Conservation (phyloP, 2,888 invertebrate species). For the Oscheius sp. region DNA sequence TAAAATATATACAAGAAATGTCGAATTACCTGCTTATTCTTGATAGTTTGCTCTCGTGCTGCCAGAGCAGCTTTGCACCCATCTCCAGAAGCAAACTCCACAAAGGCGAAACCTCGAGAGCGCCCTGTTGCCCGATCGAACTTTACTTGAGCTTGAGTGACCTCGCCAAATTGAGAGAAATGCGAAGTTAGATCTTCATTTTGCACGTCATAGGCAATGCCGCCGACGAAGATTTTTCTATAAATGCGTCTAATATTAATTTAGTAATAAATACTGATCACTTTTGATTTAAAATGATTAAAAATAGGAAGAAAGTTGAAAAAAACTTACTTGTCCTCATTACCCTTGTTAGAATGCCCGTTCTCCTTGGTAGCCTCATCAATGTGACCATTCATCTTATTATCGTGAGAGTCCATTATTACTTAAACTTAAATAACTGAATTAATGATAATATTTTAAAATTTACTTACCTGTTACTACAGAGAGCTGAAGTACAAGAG, state of each 20-base stretch:
- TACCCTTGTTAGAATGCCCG: conserved; percentile 62
- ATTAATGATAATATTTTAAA: not conserved
- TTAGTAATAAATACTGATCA: not conserved
- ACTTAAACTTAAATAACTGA: not conserved
- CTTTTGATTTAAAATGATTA: not conserved
- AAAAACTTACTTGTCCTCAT: conserved; percentile 61
- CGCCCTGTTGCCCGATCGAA: conserved; percentile 72
- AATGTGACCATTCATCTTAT: conserved; percentile 57
- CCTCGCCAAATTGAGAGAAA: conserved; percentile 72
- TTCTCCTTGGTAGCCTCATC: conserved; percentile 61
- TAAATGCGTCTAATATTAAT: conserved; percentile 21
- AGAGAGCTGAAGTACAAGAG: conserved; percentile 43
- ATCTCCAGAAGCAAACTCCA: conserved; percentile 71
- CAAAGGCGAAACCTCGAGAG: conserved; percentile 73
- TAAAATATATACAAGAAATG: too few relatives aligned
- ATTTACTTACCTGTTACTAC: conserved; percentile 43
- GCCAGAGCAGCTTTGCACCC: conserved; percentile 69
- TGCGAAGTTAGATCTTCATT: conserved; percentile 70
- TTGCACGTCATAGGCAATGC: conserved; percentile 72
- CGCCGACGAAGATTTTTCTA: conserved; percentile 74
- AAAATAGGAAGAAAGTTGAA: conserved; percentile 1
- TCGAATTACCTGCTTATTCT: conserved; percentile 62
- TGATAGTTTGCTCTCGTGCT: conserved; percentile 70
- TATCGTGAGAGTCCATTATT: conserved; percentile 60
- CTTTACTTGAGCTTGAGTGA: conserved; percentile 71